A percentile compares a stretch with the other conserved stretches of the same genome.
Evolutionary conservation across 2,113 vertebrate species (phyloP).

Genomic region (Poecilia latipinna): DNA sequence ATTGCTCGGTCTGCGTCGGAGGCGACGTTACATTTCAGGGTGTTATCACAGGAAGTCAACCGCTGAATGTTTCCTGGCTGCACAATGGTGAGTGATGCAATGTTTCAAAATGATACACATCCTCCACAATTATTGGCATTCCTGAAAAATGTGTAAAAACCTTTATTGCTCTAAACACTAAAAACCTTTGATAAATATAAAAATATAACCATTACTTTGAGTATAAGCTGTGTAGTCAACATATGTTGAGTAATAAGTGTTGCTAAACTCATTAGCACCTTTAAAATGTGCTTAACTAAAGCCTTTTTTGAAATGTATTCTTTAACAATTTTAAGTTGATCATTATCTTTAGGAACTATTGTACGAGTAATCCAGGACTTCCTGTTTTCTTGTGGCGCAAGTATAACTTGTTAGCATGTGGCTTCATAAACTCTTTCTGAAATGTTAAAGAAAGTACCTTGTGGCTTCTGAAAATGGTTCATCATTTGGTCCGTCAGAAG

Average conservation of each 20-base stretch:
- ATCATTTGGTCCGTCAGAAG: too few species aligned
- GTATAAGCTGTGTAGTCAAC: too few species aligned
- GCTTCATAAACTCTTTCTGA: too few species aligned
- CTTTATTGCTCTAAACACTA: neutral
- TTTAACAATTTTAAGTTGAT: neutral
- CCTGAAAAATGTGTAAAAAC: neutral
- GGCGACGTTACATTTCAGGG: slow-evolving; percentile 51
- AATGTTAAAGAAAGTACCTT: too few species aligned
- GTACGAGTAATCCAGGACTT: neutral
- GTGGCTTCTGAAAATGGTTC: too few species aligned
- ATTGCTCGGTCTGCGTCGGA: slow-evolving; percentile 47
- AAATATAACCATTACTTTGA: too few species aligned
- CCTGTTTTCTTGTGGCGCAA: neutral
- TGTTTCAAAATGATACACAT: neutral
- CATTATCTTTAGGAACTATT: neutral
- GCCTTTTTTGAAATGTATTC: neutral
- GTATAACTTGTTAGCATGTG: neutral
- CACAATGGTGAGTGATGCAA: slow-evolving; percentile 60
- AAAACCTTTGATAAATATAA: too few species aligned
- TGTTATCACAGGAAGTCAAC: slow-evolving; percentile 65
- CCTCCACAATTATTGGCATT: neutral
- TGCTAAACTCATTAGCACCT: too few species aligned
- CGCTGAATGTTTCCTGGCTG: slow-evolving; percentile 64
- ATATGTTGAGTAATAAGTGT: too few species aligned
- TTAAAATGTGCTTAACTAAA: too few species aligned